Conservation (phyloP, 2,888 invertebrate species). For the Frankliniella fusca region DNA sequence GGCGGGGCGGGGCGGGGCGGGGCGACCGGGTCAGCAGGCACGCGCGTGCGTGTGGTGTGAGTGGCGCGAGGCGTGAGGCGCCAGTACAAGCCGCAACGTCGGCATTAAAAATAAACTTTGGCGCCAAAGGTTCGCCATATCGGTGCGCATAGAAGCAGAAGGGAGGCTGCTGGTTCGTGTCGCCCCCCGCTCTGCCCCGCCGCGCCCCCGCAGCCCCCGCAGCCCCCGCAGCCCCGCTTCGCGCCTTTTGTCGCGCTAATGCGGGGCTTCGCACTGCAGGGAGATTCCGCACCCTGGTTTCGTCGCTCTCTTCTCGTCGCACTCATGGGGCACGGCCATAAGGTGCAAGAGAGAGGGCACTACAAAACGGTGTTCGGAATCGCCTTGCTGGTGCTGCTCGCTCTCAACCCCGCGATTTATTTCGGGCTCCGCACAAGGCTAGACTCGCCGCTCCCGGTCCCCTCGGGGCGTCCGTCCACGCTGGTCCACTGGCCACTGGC, state of each 20-base stretch:
- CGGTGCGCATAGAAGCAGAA: background rate
- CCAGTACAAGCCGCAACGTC: background rate
- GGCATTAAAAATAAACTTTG: slow-evolving; percentile 24
- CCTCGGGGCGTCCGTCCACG: too few relatives aligned
- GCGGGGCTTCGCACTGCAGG: too few relatives aligned
- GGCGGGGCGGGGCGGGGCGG: background rate
- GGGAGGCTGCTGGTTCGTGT: background rate
- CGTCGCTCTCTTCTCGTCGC: too few relatives aligned
- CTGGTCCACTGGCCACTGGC: too few relatives aligned
- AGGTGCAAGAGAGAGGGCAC: too few relatives aligned
- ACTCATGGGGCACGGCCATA: too few relatives aligned
- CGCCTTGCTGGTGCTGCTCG: too few relatives aligned
- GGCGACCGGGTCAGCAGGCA: background rate
- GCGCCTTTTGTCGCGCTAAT: background rate
- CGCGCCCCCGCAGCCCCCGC: background rate
- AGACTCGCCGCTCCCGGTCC: too few relatives aligned
- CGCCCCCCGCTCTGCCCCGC: background rate
- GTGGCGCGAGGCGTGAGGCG: background rate
- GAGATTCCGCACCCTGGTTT: too few relatives aligned
- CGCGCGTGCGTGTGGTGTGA: background rate
- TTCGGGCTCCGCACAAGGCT: too few relatives aligned
- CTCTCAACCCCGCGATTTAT: too few relatives aligned
- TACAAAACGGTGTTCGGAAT: too few relatives aligned
- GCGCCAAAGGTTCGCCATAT: background rate
- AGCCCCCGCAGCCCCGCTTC: background rate